phyloP scores from a whole-genome alignment of 1,140 invertebrate genomes.

The Hetaerina americana region DNA sequence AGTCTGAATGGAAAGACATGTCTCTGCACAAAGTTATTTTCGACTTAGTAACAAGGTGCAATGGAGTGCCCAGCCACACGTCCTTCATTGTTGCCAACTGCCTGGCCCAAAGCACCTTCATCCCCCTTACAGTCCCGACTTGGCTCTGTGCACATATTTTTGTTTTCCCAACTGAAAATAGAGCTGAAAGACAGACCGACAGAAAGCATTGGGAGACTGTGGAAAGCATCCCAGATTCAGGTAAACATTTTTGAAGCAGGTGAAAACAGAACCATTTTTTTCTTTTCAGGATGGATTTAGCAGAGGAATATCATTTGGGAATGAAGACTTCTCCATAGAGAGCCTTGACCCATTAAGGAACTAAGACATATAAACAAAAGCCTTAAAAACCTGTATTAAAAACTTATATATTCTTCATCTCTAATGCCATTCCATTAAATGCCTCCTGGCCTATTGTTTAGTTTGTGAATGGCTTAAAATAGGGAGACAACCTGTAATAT shows the following conservation, averaged over 20 bases:
- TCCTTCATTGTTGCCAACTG: too few species aligned
- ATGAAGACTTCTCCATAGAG: constrained; percentile 75
- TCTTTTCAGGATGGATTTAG: constrained; percentile 65
- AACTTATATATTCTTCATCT: not conserved
- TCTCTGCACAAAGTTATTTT: too few species aligned
- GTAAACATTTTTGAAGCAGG: not conserved
- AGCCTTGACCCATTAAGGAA: constrained; percentile 62
- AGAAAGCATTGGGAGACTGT: not conserved
- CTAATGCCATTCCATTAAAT: not conserved
- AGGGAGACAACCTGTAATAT: not conserved
- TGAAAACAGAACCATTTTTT: constrained; percentile 10
- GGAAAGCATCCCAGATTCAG: not conserved
- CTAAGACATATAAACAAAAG: constrained; percentile 18
- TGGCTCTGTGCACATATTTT: not conserved
- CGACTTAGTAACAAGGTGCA: too few species aligned
- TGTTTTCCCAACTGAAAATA: not conserved
- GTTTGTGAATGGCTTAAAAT: not conserved
- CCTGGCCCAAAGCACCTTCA: too few species aligned
- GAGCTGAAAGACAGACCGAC: not conserved
- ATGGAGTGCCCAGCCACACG: too few species aligned
- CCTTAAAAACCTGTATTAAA: too few species aligned
- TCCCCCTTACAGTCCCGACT: not conserved
- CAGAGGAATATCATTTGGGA: constrained; percentile 59
- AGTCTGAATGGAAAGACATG: too few species aligned
- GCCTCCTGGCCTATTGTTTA: not conserved